Conservation (phyloP, 2,888 invertebrate species). For the Caradrina kadenii region DNA sequence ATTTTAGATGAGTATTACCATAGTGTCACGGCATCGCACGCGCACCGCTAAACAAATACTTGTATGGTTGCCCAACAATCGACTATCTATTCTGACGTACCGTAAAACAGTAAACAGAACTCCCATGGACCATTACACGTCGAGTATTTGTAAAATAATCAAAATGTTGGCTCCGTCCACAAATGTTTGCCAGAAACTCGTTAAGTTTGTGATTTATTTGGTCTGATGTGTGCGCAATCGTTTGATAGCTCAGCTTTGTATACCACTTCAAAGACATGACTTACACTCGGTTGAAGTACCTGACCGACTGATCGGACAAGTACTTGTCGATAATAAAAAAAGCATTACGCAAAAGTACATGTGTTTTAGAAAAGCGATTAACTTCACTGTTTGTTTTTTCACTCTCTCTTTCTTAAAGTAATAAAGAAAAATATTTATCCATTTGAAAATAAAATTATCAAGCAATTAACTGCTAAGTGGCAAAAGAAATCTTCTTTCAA, state of each 20-base stretch:
- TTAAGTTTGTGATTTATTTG: slow-evolving; percentile 86
- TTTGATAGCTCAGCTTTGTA: slow-evolving; percentile 78
- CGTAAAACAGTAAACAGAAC: slow-evolving; percentile 82
- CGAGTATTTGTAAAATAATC: slow-evolving; percentile 88
- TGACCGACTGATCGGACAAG: slow-evolving; percentile 56
- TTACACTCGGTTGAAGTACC: slow-evolving; percentile 60
- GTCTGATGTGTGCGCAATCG: slow-evolving; percentile 81
- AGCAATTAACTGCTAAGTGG: slow-evolving; percentile 62
- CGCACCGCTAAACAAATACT: slow-evolving; percentile 83
- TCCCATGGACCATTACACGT: slow-evolving; percentile 85
- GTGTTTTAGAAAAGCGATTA: slow-evolving; percentile 47
- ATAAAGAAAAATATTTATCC: slow-evolving; percentile 44
- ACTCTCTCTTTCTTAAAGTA: slow-evolving; percentile 25
- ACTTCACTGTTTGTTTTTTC: slow-evolving; percentile 19
- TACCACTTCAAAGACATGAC: slow-evolving; percentile 76
- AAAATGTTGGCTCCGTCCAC: slow-evolving; percentile 78
- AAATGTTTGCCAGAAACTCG: slow-evolving; percentile 86
- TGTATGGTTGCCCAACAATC: slow-evolving; percentile 77
- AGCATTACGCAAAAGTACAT: slow-evolving; percentile 46
- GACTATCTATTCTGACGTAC: slow-evolving; percentile 77
- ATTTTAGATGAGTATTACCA: slow-evolving; percentile 80
- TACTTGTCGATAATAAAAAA: slow-evolving; percentile 50
- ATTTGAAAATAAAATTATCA: slow-evolving; percentile 39
- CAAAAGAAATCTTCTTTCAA: slow-evolving; percentile 62
- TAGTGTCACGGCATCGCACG: slow-evolving; percentile 70